These are phyloP conservation scores for Hyles lineata DNA, from an alignment of 2,888 invertebrate genomes.

Conservation along the genomic window DNA sequence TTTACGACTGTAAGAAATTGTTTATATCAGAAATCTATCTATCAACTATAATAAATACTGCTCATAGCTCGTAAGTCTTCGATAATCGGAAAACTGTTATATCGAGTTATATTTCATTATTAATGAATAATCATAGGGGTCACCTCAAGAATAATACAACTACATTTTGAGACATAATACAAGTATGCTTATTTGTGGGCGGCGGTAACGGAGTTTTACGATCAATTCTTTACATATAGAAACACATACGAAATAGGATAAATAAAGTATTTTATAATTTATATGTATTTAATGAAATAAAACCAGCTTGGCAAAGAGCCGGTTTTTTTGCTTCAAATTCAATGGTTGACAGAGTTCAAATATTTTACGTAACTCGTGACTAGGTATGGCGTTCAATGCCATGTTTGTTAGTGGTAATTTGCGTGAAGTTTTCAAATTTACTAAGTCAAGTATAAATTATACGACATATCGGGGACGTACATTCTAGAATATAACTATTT, in stretches of 20 bases:
- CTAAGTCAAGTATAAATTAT: neutral
- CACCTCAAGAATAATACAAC: too few species aligned
- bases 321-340: neutral
- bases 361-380: neutral
- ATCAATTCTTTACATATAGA: neutral
- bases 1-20: constrained; percentile 43
- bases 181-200: too few species aligned
- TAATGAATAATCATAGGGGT: too few species aligned
- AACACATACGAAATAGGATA: neutral
- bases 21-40: neutral
- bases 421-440: neutral
- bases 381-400: neutral
- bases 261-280: neutral
- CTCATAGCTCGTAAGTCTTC: too few species aligned
- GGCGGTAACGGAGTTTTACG: neutral
- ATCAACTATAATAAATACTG: too few species aligned
- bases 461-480: neutral
- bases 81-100: too few species aligned
- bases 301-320: neutral
- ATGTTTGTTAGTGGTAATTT: neutral
- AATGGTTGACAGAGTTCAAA: neutral
- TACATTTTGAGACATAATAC: too few species aligned
- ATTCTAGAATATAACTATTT: neutral
- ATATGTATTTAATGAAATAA: neutral
- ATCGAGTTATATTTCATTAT: too few species aligned